These are phyloP conservation scores for Sclerurus mexicanus DNA, from an alignment of 2,113 vertebrate genomes.

Conservation along the genomic window DNA sequence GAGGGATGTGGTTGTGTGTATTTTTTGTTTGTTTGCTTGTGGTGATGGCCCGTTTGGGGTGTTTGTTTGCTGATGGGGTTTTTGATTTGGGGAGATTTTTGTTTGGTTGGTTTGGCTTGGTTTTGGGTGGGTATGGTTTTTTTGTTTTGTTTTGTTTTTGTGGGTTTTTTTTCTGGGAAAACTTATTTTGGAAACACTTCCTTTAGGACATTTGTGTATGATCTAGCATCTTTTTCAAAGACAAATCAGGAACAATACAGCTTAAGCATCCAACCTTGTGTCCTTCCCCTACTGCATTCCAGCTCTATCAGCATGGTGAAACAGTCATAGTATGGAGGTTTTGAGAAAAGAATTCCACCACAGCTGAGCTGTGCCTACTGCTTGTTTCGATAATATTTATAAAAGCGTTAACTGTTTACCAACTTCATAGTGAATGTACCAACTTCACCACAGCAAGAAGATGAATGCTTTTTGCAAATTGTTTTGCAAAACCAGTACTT, in stretches of 20 bases:
- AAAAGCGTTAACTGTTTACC: not conserved
- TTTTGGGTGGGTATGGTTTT: fast-evolving
- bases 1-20: not conserved
- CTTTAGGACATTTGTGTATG: not conserved
- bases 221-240: not conserved
- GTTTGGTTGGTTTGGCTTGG: too few species aligned
- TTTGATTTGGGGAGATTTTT: not conserved
- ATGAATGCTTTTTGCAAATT: not conserved
- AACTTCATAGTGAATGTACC: not conserved
- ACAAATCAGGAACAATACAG: not conserved
- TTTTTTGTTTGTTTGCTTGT: not conserved
- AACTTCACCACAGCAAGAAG: not conserved
- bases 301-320: not conserved
- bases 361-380: not conserved
- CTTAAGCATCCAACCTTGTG: not conserved
- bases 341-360: not conserved
- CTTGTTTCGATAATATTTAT: not conserved
- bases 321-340: not conserved
- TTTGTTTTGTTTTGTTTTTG: not conserved
- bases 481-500: not conserved
- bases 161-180: not conserved
- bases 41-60: not conserved
- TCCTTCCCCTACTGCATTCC: not conserved
- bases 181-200: not conserved
- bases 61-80: not conserved